A percentile compares a stretch with the other conserved stretches of the same genome.
Evolutionary conservation across 2,888 invertebrate genomes (phyloP).

Genomic region (Plebejus melissa): DNA sequence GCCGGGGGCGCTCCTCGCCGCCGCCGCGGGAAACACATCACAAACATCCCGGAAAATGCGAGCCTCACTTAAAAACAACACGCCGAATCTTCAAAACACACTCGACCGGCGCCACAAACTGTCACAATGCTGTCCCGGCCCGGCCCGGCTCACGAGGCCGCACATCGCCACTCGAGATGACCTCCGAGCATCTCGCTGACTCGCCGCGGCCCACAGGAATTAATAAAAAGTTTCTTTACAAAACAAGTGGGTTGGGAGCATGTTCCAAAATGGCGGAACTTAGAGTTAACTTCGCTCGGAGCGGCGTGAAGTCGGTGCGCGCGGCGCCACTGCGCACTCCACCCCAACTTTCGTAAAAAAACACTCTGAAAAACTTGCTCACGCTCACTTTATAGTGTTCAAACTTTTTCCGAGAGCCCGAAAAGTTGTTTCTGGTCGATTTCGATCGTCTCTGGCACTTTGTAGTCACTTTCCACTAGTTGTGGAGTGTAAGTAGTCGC

Average conservation of each 20-base stretch:
- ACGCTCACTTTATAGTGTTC: constrained; percentile 44
- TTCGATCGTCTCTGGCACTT: constrained; percentile 50
- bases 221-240: constrained; percentile 81
- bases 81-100: constrained; percentile 61
- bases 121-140: constrained; percentile 51
- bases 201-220: constrained; percentile 79
- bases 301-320: constrained; percentile 78
- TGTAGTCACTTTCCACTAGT: constrained; percentile 47
- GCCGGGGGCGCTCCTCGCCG: constrained; percentile 55
- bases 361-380: constrained; percentile 58
- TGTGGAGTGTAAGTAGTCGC: constrained; percentile 51
- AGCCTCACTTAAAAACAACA: constrained; percentile 74
- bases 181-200: constrained; percentile 79
- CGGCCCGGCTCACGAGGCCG: constrained; percentile 59
- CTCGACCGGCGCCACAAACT: constrained; percentile 46
- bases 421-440: constrained; percentile 49
- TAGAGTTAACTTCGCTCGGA: constrained; percentile 79
- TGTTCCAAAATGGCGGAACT: constrained; percentile 81
- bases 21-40: constrained; percentile 75
- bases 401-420: constrained; percentile 46
- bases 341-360: constrained; percentile 69
- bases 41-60: constrained; percentile 66
- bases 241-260: constrained; percentile 81
- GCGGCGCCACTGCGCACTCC: constrained; percentile 57
- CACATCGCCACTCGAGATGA: constrained; percentile 69